Evolutionary conservation across 2,113 vertebrate genomes (phyloP), one percentile per base, ranked within the genome.

Genomic region (Nanorana parkeri): DNA sequence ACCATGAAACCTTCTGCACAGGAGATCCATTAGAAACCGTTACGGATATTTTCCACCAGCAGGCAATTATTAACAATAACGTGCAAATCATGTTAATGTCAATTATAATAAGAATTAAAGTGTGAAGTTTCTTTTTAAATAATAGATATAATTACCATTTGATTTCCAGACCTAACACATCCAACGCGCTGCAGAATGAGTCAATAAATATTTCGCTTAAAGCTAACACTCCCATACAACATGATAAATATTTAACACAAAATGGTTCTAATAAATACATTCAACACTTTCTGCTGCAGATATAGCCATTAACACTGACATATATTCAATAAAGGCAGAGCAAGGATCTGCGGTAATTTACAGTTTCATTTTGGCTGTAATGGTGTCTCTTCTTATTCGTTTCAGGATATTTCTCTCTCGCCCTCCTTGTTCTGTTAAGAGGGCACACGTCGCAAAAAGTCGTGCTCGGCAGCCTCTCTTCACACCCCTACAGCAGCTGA

Each of bases 391-490:
- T 32, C 23, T 64, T 81, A n/a, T 64, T 63, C 71, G 16, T 23
- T 10, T 69, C 26, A 19, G 23, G 26, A 15, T 56, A 24, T 61
- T 81, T 47, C 61, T 65, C 28, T 75, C 21, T 72, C 58, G 68
- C 41, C 60, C 17, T 66, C 20, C 41, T 52, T 23, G 52, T 67
- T 60, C 17, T 76, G 32, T 51, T 65, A 17, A 76, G 29, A 72
- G 60, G 28, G 55, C 72, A 66, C n/a, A 28, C 75, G 65, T 84
- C 71, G 78, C 56, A 76, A 55, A 81, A 79, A 78, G 58, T 74
- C 78, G 68, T 19, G 41, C 83, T 79, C 26, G 69, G 68, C 54
- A 77, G 86, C 82, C 81, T 63, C 23, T 78, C 80, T 83, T 65
- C 78, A 83, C 58, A 55, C 72, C 65, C 8, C 29, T 51, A 32